Percentiles rank a stretch among this genome's conserved stretches.
These are phyloP conservation scores for Crotalus tigris DNA, from an alignment of 2,113 vertebrate species.

Conservation along the genomic window DNA sequence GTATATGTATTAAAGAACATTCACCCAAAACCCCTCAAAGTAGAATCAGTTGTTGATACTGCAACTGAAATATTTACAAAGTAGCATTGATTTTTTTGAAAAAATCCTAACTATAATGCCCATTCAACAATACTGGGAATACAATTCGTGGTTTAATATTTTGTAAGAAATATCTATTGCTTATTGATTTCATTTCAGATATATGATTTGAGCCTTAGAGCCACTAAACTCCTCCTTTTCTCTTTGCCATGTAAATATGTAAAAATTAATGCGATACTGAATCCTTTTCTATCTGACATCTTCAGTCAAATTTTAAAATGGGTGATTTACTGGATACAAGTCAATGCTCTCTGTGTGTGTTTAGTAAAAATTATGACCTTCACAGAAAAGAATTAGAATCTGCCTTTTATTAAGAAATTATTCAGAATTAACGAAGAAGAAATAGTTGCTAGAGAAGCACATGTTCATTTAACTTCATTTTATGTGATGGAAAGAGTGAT, in stretches of 20 bases:
- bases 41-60: neutral
- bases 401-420: neutral
- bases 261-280: neutral
- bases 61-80: neutral
- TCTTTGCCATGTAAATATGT: neutral
- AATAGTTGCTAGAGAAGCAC: neutral
- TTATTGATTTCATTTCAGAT: neutral
- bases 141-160: neutral
- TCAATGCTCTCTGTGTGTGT: neutral
- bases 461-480: neutral
- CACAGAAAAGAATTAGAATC: neutral
- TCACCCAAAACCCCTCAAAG: neutral
- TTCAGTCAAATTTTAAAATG: neutral
- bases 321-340: neutral
- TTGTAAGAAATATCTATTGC: neutral
- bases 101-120: neutral
- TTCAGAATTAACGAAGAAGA: neutral
- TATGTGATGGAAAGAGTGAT: neutral
- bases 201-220: neutral
- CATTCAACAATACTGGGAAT: neutral
- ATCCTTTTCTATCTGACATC: neutral
- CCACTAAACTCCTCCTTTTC: neutral
- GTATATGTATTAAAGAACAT: neutral
- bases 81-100: too few relatives aligned
- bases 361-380: neutral